Percentiles rank a stretch among this genome's conserved stretches.
Evolutionary conservation across 2,113 vertebrate genomes (phyloP).

Genomic region (Azemiops feae): DNA sequence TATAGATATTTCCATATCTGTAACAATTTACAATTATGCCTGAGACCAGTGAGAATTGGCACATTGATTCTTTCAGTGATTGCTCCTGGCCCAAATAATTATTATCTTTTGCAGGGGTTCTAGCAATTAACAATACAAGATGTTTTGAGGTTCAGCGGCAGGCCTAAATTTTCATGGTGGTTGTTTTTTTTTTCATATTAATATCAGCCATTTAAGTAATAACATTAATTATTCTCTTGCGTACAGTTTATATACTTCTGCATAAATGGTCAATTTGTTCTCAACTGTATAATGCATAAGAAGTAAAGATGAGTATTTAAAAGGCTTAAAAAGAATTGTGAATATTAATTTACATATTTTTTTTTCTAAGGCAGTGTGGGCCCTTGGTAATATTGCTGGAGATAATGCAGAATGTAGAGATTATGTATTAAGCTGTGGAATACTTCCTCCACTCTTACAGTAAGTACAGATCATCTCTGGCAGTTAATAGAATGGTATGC

Average conservation of each 20-base stretch:
- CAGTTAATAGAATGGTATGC: neutral
- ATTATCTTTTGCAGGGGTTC: neutral
- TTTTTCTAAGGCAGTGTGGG: conserved; percentile 86
- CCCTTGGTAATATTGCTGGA: conserved; percentile 90
- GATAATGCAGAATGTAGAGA: conserved; percentile 94
- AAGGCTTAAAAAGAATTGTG: neutral
- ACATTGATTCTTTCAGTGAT: neutral
- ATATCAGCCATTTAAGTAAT: neutral
- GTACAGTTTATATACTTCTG: neutral
- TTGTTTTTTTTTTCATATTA: neutral
- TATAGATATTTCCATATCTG: neutral
- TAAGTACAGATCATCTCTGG: conserved; percentile 69
- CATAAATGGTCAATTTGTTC: neutral
- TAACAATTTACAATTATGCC: neutral
- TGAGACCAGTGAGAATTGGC: neutral
- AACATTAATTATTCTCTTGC: neutral
- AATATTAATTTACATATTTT: conserved; percentile 30
- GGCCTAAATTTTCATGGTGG: neutral
- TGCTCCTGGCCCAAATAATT: neutral
- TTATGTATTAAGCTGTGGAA: conserved; percentile 88
- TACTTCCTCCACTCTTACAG: conserved; percentile 88
- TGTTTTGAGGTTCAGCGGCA: neutral
- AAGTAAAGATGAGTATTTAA: neutral
- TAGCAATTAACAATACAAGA: neutral
- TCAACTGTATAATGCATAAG: neutral